Evolutionary conservation across 2,888 invertebrate species (phyloP).

Genomic region (Eudasyphora cyanicolor): DNA sequence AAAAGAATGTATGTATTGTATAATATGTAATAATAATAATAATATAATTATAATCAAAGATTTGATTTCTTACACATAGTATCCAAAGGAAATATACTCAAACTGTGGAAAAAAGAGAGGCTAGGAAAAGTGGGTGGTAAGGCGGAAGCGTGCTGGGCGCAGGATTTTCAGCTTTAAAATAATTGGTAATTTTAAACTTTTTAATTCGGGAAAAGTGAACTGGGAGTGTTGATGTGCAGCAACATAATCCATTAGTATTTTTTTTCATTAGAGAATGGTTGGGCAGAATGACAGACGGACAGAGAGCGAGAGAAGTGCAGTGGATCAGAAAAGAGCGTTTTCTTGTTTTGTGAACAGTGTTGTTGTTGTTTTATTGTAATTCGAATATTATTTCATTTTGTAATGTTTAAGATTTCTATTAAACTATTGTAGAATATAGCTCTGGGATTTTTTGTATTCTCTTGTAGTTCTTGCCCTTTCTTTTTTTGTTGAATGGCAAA

Average conservation of each 20-base stretch:
- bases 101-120: neutral
- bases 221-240: neutral
- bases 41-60: neutral
- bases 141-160: no score
- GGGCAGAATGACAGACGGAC: no score
- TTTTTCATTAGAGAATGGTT: no score
- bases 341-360: neutral
- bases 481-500: neutral
- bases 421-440: neutral
- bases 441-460: neutral
- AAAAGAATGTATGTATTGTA: neutral
- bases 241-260: no score
- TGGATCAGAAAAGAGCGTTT: neutral
- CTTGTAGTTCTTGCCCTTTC: neutral
- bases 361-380: slow-evolving; percentile 22
- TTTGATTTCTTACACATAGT: slow-evolving; percentile 16
- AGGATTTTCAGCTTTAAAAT: slow-evolving; percentile 7
- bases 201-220: neutral
- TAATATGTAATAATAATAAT: no score
- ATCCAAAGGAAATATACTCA: neutral
- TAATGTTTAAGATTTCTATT: no score
- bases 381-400: neutral
- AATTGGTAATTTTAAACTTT: neutral
- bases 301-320: neutral
- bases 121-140: neutral